Evolutionary conservation across 1,140 invertebrate species (phyloP).

Genomic region (Sminthurides bifidus): DNA sequence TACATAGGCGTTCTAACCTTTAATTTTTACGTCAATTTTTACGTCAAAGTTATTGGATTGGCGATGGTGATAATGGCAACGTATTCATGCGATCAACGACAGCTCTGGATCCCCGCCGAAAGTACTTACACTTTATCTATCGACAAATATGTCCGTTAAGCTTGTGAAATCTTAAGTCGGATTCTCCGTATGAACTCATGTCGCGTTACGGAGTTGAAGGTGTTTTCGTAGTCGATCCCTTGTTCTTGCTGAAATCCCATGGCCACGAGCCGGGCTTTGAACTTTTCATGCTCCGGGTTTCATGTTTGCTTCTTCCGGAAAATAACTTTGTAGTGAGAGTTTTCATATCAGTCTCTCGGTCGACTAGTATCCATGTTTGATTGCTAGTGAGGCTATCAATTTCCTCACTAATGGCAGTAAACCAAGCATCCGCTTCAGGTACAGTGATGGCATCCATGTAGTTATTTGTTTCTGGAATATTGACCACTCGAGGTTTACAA

Average conservation of each 20-base stretch:
- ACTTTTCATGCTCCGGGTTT: slow-evolving; percentile 22
- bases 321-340: not conserved
- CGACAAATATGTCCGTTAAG: too few relatives aligned
- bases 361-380: slow-evolving; percentile 28
- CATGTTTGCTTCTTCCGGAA: not conserved
- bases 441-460: too few relatives aligned
- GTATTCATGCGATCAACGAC: too few relatives aligned
- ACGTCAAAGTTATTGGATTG: too few relatives aligned
- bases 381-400: slow-evolving; percentile 20
- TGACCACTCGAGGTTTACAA: too few relatives aligned
- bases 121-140: too few relatives aligned
- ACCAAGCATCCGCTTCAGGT: slow-evolving; percentile 29
- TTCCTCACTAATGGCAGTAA: slow-evolving; percentile 23
- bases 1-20: too few relatives aligned
- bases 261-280: slow-evolving; percentile 35
- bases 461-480: slow-evolving; percentile 31
- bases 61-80: too few relatives aligned
- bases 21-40: too few relatives aligned
- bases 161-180: too few relatives aligned
- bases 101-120: too few relatives aligned
- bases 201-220: slow-evolving; percentile 34
- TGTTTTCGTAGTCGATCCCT: slow-evolving; percentile 37
- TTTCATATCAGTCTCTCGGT: slow-evolving; percentile 25
- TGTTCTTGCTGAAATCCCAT: slow-evolving; percentile 36
- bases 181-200: slow-evolving; percentile 33